Evolutionary conservation across 2,113 vertebrate species (phyloP), one percentile per base, ranked within the genome.

Genomic region (Vombatus ursinus): DNA sequence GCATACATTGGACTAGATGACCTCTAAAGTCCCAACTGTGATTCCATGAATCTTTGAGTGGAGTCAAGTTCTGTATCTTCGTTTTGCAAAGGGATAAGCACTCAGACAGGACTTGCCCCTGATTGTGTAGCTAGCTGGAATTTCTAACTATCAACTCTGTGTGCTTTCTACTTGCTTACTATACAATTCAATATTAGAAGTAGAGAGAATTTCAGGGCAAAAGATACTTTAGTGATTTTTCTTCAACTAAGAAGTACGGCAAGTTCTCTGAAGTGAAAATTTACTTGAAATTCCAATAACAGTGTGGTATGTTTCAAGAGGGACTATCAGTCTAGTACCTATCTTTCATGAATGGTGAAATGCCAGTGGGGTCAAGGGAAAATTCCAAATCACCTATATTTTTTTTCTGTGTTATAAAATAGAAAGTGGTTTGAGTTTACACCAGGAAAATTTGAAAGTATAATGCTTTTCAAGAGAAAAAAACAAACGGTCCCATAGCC

Each of bases 391-490:
- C 52, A 77, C 52, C 49, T 77, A 19, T 25, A 54, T 96, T 90
- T 94, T 90, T 19, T 94, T 96, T 95, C 37, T 53, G 51, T 52
- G 91, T 52, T 16, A 28, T 92, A 51, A 93, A 91, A 26, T 24
- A 51, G 14, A 96, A 52, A 26, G 50, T 84, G 37, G 37, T 84
- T 84, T 84, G 16, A n/a, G 6, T 84, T 96, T 93, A 44, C 52
- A 47, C 0, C 28, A 9, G 25, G 53, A 49, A 9, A 52, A 94
- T 94, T 84, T 31, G 90, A 3, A 97, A 94, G 90, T 93, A 61
- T 52, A 10, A 92, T 24, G 51, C 44, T 90, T 89, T 6, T 25
- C 44, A 25, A 89, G 77, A 77, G 31, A 3, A 44, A 90, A 9
- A 90, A 50, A 61, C n/a, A 68, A 95, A 90, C 25, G 11, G 26